Percentiles rank a stretch among this genome's conserved stretches.
Conservation (phyloP, 2,113 vertebrate genomes). For the Bolborhynchus lineola region DNA sequence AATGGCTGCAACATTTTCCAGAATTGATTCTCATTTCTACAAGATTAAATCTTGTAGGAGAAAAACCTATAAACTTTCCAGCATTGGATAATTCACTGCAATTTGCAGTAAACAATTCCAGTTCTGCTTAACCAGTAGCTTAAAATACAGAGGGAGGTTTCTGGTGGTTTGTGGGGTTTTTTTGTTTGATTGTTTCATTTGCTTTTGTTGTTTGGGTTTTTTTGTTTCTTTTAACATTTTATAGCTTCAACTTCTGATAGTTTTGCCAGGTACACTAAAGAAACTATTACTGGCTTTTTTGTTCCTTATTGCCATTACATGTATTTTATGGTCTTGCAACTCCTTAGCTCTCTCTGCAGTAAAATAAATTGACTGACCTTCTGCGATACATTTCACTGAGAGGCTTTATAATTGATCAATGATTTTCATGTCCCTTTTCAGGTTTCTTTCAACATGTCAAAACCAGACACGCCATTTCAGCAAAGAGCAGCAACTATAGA, state of each 20-base stretch:
- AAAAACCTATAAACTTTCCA: neutral
- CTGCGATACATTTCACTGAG: neutral
- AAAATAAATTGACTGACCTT: neutral
- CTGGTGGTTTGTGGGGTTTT: neutral
- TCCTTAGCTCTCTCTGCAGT: neutral
- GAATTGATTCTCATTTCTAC: neutral
- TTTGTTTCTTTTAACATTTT: neutral
- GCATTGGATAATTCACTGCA: neutral
- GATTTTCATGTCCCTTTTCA: neutral
- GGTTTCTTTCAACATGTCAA: neutral
- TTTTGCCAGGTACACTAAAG: neutral
- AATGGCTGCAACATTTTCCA: neutral
- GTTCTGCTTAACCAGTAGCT: neutral
- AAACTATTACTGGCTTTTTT: neutral
- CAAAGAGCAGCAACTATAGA: neutral
- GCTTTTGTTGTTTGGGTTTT: rapidly evolving
- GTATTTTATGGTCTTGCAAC: neutral
- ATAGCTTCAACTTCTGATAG: neutral
- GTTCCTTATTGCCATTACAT: neutral
- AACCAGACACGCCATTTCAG: neutral
- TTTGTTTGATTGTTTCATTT: neutral
- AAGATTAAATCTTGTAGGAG: neutral
- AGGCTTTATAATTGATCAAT: neutral
- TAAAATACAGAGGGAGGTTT: neutral
- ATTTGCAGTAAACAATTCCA: neutral